Evolutionary conservation across 2,113 vertebrate genomes (phyloP).

Genomic region (Platysteira castanea): DNA sequence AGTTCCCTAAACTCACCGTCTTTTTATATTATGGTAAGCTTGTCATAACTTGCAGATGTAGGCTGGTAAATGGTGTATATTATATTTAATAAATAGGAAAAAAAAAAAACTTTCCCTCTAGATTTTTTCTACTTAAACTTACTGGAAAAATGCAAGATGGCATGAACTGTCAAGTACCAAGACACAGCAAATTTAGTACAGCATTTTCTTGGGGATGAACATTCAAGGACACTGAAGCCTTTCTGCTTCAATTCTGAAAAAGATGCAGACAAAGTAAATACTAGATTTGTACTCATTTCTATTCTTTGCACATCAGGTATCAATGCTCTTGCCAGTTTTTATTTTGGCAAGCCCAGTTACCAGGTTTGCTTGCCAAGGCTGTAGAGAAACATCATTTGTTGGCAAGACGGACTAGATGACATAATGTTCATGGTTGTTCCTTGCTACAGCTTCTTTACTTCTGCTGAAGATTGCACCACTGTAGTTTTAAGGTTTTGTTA

Average conservation of each 20-base stretch:
- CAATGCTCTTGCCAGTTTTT: slow-evolving; percentile 18
- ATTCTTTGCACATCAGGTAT: slow-evolving; percentile 30
- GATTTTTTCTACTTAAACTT: neutral
- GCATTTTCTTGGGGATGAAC: neutral
- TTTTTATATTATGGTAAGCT: neutral
- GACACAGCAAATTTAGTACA: neutral
- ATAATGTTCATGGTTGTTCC: neutral
- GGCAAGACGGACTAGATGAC: slow-evolving; percentile 34
- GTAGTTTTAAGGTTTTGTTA: neutral
- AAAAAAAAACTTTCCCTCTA: neutral
- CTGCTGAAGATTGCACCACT: neutral
- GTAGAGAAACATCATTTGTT: slow-evolving; percentile 30
- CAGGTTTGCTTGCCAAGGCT: slow-evolving; percentile 26
- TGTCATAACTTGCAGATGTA: slow-evolving; percentile 16
- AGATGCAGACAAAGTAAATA: slow-evolving; percentile 19
- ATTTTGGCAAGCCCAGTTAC: slow-evolving; percentile 12
- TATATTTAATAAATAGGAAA: neutral
- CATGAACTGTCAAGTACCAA: neutral
- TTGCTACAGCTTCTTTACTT: neutral
- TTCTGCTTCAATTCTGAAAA: slow-evolving; percentile 2
- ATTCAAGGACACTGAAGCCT: neutral
- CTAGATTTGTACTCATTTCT: neutral
- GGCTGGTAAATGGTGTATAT: slow-evolving; percentile 7
- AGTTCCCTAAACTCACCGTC: neutral
- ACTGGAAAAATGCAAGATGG: neutral